Base-by-base conservation (phyloP, 64 coral and sea anemone genomes). In the Dendrophyllia cribrosa region DNA sequence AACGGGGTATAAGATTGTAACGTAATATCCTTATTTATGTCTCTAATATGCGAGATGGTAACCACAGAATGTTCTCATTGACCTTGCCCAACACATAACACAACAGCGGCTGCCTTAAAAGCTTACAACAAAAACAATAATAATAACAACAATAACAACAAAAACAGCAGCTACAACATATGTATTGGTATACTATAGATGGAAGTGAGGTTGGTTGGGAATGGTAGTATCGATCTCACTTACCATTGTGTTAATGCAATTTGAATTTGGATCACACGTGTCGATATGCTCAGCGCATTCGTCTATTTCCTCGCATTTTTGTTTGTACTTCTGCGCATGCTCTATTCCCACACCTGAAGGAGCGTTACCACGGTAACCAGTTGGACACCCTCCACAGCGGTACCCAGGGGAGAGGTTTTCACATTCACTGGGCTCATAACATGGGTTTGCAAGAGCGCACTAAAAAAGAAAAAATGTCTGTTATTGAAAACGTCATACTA, bases 181-280 rank as follows among this genome's bases (percentile, higher is more conserved):
- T 34, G 34, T 34, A 34, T 2, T 34, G 34, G 34, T 34, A 34
- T 34, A 34, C 34, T 34, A 34, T 34, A 34, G 34, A 34, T 34
- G 34, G 34, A 34, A 34, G 34, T 63, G 23, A 22, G 21, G 43
- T 1, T 9, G 14, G 5, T 16, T 14, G 20, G 1, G 62, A 20
- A n/a, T 26, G 56, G 26, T 9, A 45, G 14, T 49, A 17, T 9
- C 6, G 16, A 11, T 25, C 1, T 63, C 52, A 95, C 83, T 91
- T 91, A 95, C 93, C 24, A 51, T 63, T 58, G 97, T 99, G 25
- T 99, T 99, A 20, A 99, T 93, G 61, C 97, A 99, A 45, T 96
- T 92, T 25, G 97, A 77, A 72, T 99, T 94, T 21, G 77, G 86
- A 74, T 99, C 97, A 75, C 97, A 99, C 16, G 77, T 56, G 58